Base-by-base conservation (phyloP, 2,113 vertebrate genomes). In the western clawed frog (Xenopus tropicalis) region DNA sequence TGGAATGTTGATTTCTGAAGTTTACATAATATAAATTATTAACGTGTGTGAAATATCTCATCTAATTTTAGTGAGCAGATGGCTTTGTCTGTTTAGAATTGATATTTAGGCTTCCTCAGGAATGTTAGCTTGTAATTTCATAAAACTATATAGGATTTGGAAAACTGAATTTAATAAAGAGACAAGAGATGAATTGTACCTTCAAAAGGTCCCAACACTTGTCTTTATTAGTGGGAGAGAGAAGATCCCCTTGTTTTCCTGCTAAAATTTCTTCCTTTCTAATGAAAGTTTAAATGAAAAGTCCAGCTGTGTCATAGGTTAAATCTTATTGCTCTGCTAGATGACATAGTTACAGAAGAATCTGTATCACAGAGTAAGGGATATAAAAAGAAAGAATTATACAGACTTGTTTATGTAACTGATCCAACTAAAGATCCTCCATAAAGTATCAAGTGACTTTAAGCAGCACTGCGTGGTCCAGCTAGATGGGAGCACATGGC, bases 231-330 rank as follows among this genome's bases (percentile, higher is more conserved):
- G 88, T 83, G 83, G 86, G 89, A 90, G 85, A 89, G 88, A 87
- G 83, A 83, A 83, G 85, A 87, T 81, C 58, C 52, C 25, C 52
- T 63, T 51, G 21, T 65, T n/a, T 20, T 51, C 88, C 87, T 88
- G 86, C 87, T 86, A 90, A 91, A 85, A 89, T 85, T 84, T 85
- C 86, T 84, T 85, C 85, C 86, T 82, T 88, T 81, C 85, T 90
- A 92, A 89, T 90, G 88, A 89, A 92, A 91, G 87, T 91, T 91
- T 91, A 90, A 91, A 91, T 92, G 88, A 91, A 91, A 92, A 91
- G 89, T 91, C 21, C 89, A 87, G 83, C 83, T 84, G 86, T 90
- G 88, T 91, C 86, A 84, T 86, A 87, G 88, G 88, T 91, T 91
- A 89, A 88, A 91, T 92, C 88, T 90, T 89, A 90, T 88, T 90